phyloP scores from a whole-genome alignment of 2,888 invertebrate species.

The Argyresthia goedartella region DNA sequence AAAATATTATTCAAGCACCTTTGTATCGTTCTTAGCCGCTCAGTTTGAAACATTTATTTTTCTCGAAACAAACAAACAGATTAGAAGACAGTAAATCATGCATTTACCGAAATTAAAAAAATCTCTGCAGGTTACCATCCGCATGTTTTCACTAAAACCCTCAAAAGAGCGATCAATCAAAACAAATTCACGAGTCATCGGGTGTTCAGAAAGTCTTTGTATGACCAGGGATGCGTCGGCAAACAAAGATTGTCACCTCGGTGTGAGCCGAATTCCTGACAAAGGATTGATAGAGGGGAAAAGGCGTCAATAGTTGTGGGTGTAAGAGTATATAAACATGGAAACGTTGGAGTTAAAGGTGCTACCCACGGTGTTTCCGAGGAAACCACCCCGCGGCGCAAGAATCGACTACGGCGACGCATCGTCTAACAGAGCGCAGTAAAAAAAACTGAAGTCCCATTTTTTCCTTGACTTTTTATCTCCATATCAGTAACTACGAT shows the following conservation, averaged over 20 bases:
- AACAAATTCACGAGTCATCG: constrained; percentile 71
- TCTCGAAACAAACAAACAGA: neutral
- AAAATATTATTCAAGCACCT: no score
- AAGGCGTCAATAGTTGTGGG: constrained; percentile 51
- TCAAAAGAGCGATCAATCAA: constrained; percentile 55
- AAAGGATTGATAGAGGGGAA: constrained; percentile 51
- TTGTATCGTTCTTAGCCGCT: no score
- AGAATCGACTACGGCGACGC: constrained; percentile 47
- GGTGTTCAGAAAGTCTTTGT: constrained; percentile 60
- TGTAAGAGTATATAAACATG: constrained; percentile 62
- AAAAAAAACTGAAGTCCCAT: constrained; percentile 53
- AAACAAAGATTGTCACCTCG: constrained; percentile 66
- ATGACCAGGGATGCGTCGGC: constrained; percentile 48
- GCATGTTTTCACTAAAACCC: constrained; percentile 33
- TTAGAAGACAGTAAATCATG: neutral
- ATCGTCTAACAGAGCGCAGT: constrained; percentile 55
- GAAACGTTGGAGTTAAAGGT: constrained; percentile 24
- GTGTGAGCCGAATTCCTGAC: constrained; percentile 51
- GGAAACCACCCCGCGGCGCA: constrained; percentile 65
- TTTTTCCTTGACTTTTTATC: constrained; percentile 49
- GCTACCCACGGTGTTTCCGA: constrained; percentile 44
- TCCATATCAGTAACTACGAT: constrained; percentile 53
- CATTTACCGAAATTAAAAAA: constrained; percentile 13
- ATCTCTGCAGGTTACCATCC: constrained; percentile 34
- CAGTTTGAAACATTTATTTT: no score